phyloP scores from a whole-genome alignment of 2,797 vertebrate genomes.

The Margarornis squamiger region DNA sequence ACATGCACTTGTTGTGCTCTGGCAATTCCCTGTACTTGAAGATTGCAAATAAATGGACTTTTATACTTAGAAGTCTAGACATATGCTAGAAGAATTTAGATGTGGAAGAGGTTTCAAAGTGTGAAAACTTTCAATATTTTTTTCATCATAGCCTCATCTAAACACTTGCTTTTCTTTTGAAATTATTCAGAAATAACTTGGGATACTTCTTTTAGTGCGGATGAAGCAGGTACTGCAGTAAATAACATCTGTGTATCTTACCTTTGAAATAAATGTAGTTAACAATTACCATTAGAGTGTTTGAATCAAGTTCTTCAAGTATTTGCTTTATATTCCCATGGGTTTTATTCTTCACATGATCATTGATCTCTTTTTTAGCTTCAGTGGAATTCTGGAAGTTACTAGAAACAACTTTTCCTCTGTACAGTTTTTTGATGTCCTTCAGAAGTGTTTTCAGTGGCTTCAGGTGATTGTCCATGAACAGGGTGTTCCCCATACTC shows the following conservation, averaged over 20 bases:
- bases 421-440: constrained; percentile 68
- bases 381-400: constrained; percentile 76
- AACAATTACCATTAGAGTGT: constrained; percentile 78
- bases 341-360: constrained; percentile 79
- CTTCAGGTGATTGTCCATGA: constrained; percentile 73
- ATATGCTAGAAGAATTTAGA: background rate
- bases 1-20: background rate
- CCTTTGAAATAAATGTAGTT: constrained; percentile 88
- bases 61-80: background rate
- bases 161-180: background rate
- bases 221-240: background rate
- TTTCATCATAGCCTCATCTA: background rate
- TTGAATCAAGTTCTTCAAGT: constrained; percentile 73
- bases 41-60: background rate
- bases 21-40: background rate
- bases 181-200: background rate
- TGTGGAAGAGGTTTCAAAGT: background rate
- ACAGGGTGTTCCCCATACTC: constrained; percentile 78
- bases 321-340: constrained; percentile 77
- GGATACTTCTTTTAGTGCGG: background rate
- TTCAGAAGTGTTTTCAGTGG: constrained; percentile 70
- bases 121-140: background rate
- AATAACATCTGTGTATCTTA: constrained; percentile 48
- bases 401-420: constrained; percentile 65
- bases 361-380: constrained; percentile 77